Evolutionary conservation across 2,797 vertebrate genomes (phyloP).

Genomic region (Scyliorhinus canicula): DNA sequence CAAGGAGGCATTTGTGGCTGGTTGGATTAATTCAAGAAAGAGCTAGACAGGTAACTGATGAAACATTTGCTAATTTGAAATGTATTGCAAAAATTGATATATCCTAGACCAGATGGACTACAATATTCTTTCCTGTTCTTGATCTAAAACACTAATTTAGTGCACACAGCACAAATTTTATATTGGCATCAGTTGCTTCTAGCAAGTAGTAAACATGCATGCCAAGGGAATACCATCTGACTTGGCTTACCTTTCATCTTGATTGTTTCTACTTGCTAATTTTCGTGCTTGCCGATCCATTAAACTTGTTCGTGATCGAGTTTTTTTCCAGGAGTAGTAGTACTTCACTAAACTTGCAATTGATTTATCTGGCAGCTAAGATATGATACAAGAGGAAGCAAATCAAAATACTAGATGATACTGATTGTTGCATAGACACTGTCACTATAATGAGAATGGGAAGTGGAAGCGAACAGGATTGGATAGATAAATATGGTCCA

Average conservation of each 20-base stretch:
- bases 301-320: slow-evolving; percentile 88
- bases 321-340: slow-evolving; percentile 99
- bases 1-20: not conserved
- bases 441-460: not conserved
- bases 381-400: not conserved
- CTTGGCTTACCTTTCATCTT: slow-evolving; percentile 78
- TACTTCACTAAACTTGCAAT: slow-evolving; percentile 98
- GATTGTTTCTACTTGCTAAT: slow-evolving; percentile 80
- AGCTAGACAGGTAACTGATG: not conserved
- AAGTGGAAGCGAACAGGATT: not conserved
- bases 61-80: not conserved
- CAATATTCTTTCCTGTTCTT: not conserved
- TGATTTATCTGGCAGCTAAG: slow-evolving; percentile 83
- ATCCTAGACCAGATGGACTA: not conserved
- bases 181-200: not conserved
- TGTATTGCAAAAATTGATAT: not conserved
- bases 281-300: slow-evolving; percentile 97
- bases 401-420: not conserved
- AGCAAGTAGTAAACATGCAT: not conserved
- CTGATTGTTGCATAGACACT: not conserved
- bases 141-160: not conserved
- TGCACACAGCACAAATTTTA: not conserved
- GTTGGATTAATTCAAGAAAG: not conserved
- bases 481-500: not conserved
- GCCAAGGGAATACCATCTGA: not conserved